These are phyloP conservation scores for Pseudorasbora parva DNA, from an alignment of 2,113 vertebrate genomes.

Conservation along the genomic window DNA sequence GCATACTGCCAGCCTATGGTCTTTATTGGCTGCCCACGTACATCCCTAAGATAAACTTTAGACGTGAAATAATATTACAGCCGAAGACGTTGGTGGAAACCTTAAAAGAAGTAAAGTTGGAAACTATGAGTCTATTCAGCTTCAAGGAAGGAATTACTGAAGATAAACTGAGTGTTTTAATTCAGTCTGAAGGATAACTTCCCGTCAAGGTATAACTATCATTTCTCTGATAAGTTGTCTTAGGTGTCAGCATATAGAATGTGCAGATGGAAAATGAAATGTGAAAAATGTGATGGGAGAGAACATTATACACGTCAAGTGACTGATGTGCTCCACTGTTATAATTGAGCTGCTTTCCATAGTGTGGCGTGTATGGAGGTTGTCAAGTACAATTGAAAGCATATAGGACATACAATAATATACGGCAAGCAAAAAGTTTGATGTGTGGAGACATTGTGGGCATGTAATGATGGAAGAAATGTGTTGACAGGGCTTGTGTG, in stretches of 20 bases:
- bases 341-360: slow-evolving; percentile 18
- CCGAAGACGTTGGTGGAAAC: background rate
- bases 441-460: slow-evolving; percentile 18
- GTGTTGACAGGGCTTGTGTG: slow-evolving; percentile 39
- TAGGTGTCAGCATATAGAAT: background rate
- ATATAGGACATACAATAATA: slow-evolving; percentile 8
- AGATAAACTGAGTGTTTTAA: background rate
- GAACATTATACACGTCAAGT: slow-evolving; percentile 35
- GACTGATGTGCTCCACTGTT: slow-evolving; percentile 32
- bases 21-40: too few species aligned
- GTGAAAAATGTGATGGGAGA: slow-evolving; percentile 16
- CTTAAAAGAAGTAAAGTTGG: background rate
- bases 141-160: background rate
- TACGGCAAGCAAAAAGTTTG: slow-evolving; percentile 8
- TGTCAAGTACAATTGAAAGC: slow-evolving; percentile 39
- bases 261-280: slow-evolving; percentile 28
- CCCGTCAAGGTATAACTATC: background rate
- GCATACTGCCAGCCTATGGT: too few species aligned
- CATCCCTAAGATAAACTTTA: too few species aligned
- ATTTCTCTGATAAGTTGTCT: background rate
- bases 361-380: slow-evolving; percentile 23
- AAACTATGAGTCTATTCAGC: background rate
- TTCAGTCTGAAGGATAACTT: background rate
- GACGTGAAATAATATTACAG: background rate
- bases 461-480: slow-evolving; percentile 23